Percentiles rank a stretch among this genome's conserved stretches.
Conservation (phyloP, 2,888 invertebrate genomes). For the Macrophya alboannulata region DNA sequence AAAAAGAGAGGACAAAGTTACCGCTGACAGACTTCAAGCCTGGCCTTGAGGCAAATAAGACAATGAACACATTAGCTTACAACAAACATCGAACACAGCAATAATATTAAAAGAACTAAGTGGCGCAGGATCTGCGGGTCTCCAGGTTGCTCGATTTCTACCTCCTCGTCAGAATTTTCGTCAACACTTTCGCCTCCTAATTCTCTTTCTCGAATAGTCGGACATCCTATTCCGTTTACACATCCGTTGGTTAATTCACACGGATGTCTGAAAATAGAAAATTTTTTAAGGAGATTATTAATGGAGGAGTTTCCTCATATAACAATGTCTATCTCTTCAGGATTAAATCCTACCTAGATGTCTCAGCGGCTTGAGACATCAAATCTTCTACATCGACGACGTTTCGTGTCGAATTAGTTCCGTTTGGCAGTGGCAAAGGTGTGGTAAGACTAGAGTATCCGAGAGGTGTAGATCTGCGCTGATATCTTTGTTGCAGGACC, state of each 20-base stretch:
- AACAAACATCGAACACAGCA: slow-evolving; percentile 94
- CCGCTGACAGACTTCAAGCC: background rate
- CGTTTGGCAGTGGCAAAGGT: slow-evolving; percentile 51
- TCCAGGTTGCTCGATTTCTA: slow-evolving; percentile 79
- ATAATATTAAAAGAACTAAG: slow-evolving; percentile 89
- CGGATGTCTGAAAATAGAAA: slow-evolving; percentile 6
- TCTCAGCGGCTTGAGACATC: slow-evolving; percentile 67
- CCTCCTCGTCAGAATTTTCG: slow-evolving; percentile 71
- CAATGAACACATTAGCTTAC: slow-evolving; percentile 82
- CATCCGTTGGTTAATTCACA: slow-evolving; percentile 69
- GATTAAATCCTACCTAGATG: slow-evolving; percentile 63
- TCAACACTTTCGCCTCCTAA: slow-evolving; percentile 71
- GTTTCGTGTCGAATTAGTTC: slow-evolving; percentile 64
- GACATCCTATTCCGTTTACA: slow-evolving; percentile 68
- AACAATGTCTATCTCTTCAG: background rate
- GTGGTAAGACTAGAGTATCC: slow-evolving; percentile 66
- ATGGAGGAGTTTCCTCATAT: background rate
- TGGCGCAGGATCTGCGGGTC: slow-evolving; percentile 90
- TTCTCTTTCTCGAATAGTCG: slow-evolving; percentile 72
- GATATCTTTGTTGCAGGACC: slow-evolving; percentile 91
- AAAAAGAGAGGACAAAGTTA: slow-evolving; percentile 61
- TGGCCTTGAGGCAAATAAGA: background rate
- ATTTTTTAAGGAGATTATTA: background rate
- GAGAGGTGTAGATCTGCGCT: slow-evolving; percentile 82
- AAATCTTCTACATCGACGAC: slow-evolving; percentile 79